Percentiles rank a stretch among this genome's conserved stretches.
Conservation (phyloP, 2,113 vertebrate genomes). For the Ursus arctos region DNA sequence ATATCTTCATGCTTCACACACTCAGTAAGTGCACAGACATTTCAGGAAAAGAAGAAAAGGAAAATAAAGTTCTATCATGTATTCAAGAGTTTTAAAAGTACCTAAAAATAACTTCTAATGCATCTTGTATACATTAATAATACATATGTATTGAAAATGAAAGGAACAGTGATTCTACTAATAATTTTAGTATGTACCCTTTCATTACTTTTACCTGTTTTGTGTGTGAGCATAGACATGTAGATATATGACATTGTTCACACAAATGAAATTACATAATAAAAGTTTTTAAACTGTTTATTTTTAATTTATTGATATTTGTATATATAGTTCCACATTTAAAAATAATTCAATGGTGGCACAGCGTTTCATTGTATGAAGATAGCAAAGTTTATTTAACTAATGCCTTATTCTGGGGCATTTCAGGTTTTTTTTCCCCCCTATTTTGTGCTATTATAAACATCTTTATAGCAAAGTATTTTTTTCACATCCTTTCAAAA, state of each 20-base stretch:
- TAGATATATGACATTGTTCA: neutral
- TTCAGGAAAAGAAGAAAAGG: neutral
- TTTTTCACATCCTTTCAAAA: slow-evolving; percentile 8
- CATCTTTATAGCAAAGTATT: neutral
- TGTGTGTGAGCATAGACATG: neutral
- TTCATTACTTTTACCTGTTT: neutral
- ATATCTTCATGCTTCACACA: neutral
- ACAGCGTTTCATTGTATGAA: neutral
- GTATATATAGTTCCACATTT: neutral
- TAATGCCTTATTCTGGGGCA: neutral
- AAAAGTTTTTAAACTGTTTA: neutral
- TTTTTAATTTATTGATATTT: slow-evolving; percentile 16
- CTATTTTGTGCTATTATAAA: neutral
- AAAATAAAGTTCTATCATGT: neutral
- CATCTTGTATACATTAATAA: neutral
- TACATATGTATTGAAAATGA: neutral
- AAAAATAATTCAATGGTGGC: neutral
- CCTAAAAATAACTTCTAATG: neutral
- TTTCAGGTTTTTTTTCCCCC: neutral
- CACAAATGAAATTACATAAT: neutral
- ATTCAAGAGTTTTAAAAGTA: slow-evolving; percentile 3
- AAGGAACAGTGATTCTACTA: neutral
- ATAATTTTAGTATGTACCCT: neutral
- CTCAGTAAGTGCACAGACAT: neutral
- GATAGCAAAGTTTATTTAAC: slow-evolving; percentile 36